Evolutionary conservation across 1,140 invertebrate species (phyloP).

Genomic region (Platyura marginata): DNA sequence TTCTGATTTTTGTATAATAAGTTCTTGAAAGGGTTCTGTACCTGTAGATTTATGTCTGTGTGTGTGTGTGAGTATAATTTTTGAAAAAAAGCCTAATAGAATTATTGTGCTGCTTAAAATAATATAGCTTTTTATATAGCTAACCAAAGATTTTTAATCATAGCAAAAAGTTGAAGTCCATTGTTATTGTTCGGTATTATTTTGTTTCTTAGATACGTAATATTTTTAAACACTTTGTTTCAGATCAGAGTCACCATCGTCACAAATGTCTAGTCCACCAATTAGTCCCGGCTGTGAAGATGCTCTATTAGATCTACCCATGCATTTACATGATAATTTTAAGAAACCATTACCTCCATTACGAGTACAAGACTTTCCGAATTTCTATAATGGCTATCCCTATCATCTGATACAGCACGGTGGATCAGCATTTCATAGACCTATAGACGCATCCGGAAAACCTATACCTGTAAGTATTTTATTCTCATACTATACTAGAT

Average conservation of each 20-base stretch:
- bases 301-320: conserved; percentile 11
- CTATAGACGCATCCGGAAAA: conserved; percentile 19
- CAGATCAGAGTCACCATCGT: conserved; percentile 24
- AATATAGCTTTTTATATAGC: too few species aligned
- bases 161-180: too few species aligned
- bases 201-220: too few species aligned
- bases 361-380: conserved; percentile 20
- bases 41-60: too few species aligned
- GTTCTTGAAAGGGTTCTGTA: too few species aligned
- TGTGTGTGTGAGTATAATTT: too few species aligned
- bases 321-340: conserved; percentile 19
- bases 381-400: conserved; percentile 23
- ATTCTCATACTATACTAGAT: background rate
- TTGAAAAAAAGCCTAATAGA: too few species aligned
- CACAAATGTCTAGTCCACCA: conserved; percentile 23
- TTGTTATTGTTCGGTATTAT: too few species aligned
- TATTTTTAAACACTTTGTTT: background rate
- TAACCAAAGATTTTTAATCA: too few species aligned
- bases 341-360: conserved; percentile 22
- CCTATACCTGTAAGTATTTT: conserved; percentile 17
- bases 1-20: too few species aligned
- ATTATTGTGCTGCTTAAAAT: too few species aligned
- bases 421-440: conserved; percentile 20
- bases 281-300: conserved; percentile 24
- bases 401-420: conserved; percentile 20